phyloP scores from a whole-genome alignment of 2,113 vertebrate species.

The Chamaea fasciata region DNA sequence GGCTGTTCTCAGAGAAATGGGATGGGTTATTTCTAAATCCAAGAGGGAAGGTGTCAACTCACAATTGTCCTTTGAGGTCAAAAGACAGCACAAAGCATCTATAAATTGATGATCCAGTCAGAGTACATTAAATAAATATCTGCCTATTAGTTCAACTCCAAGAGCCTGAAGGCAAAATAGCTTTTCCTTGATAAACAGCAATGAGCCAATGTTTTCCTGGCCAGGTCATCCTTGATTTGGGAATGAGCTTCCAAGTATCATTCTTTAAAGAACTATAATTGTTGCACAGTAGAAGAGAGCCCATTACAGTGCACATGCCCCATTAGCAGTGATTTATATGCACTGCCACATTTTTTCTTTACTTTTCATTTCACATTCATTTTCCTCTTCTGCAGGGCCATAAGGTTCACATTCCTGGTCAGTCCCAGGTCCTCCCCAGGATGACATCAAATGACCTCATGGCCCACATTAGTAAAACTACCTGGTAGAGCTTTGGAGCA shows the following conservation, averaged over 20 bases:
- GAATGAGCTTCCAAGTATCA: neutral
- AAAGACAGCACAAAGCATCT: neutral
- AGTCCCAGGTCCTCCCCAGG: neutral
- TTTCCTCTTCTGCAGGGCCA: neutral
- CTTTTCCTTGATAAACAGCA: neutral
- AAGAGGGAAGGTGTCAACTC: neutral
- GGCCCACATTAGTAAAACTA: neutral
- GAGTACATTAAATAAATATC: neutral
- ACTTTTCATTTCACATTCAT: neutral
- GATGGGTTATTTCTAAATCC: neutral
- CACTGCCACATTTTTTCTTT: neutral
- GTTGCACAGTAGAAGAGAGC: neutral
- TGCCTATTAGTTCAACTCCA: neutral
- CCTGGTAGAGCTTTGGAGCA: neutral
- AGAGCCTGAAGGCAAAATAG: neutral
- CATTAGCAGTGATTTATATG: constrained; percentile 2
- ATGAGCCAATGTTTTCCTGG: neutral
- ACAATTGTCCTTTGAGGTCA: neutral
- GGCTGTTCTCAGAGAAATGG: neutral
- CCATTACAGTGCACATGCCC: neutral
- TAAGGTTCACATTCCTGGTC: neutral
- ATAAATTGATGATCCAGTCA: neutral
- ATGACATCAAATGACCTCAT: neutral
- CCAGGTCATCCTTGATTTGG: neutral
- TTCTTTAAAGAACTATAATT: neutral